These are phyloP conservation scores for Oreotrochilus melanogaster DNA, from an alignment of 2,113 vertebrate genomes.

Conservation along the genomic window DNA sequence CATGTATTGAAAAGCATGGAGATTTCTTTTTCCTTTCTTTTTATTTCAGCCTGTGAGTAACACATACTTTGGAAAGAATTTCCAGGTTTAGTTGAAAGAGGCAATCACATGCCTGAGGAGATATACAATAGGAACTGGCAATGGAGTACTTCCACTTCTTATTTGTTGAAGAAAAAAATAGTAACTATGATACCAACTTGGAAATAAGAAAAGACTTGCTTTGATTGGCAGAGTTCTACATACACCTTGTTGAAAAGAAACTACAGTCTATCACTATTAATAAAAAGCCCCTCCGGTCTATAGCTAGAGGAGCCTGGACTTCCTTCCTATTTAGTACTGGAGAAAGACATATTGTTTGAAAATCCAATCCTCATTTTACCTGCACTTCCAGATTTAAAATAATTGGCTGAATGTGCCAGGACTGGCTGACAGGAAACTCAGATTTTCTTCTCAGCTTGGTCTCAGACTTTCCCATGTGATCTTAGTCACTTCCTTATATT, in stretches of 20 bases:
- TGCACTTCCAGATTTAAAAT: background rate
- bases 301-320: background rate
- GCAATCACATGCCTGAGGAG: background rate
- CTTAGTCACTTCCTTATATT: too few species aligned
- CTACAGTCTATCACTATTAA: background rate
- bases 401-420: too few species aligned
- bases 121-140: background rate
- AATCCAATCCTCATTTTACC: background rate
- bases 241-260: background rate
- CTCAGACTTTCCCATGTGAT: too few species aligned
- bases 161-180: background rate
- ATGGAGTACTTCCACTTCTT: background rate
- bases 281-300: background rate
- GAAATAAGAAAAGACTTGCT: background rate
- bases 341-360: background rate
- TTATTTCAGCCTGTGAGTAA: slow-evolving; percentile 1
- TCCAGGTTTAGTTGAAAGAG: background rate
- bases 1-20: background rate
- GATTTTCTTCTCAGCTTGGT: too few species aligned
- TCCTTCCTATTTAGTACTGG: background rate
- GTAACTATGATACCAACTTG: background rate
- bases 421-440: too few species aligned
- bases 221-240: background rate
- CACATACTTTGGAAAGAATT: background rate
- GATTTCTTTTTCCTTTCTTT: background rate